Conservation (phyloP, 2,888 invertebrate genomes). For the Mylabris sibirica region DNA sequence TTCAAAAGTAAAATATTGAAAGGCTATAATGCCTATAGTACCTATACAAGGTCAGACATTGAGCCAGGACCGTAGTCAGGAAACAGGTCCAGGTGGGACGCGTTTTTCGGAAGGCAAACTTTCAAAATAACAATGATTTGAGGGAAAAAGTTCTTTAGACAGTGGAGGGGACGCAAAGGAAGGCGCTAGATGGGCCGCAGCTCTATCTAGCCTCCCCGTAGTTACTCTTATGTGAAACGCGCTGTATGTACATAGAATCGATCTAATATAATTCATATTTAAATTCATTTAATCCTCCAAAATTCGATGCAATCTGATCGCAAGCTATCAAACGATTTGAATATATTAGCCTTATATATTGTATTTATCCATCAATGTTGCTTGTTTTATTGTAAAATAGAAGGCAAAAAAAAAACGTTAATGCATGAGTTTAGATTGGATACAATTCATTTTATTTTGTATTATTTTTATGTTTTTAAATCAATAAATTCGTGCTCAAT, state of each 20-base stretch:
- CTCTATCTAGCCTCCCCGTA: too few relatives aligned
- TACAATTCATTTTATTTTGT: neutral
- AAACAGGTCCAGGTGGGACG: too few relatives aligned
- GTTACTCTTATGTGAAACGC: neutral
- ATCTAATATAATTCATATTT: slow-evolving; percentile 31
- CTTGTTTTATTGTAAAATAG: slow-evolving; percentile 37
- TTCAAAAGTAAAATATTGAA: too few relatives aligned
- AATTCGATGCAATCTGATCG: slow-evolving; percentile 39
- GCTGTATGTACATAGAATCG: neutral
- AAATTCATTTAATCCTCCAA: slow-evolving; percentile 35
- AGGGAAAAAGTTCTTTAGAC: too few relatives aligned
- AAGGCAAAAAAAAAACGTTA: slow-evolving; percentile 19
- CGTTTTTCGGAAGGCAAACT: too few relatives aligned
- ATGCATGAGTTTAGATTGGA: neutral
- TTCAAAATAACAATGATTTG: too few relatives aligned
- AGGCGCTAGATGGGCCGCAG: too few relatives aligned
- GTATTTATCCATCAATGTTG: slow-evolving; percentile 45
- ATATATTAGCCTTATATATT: slow-evolving; percentile 31
- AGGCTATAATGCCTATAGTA: too few relatives aligned
- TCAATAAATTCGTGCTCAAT: slow-evolving; percentile 5
- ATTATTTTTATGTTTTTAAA: slow-evolving; percentile 15
- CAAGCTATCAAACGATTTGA: slow-evolving; percentile 42
- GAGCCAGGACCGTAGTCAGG: too few relatives aligned
- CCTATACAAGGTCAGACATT: too few relatives aligned
- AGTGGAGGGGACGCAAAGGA: too few relatives aligned